phyloP scores from a whole-genome alignment of 2,797 vertebrate species.

The Miichthys miiuy region DNA sequence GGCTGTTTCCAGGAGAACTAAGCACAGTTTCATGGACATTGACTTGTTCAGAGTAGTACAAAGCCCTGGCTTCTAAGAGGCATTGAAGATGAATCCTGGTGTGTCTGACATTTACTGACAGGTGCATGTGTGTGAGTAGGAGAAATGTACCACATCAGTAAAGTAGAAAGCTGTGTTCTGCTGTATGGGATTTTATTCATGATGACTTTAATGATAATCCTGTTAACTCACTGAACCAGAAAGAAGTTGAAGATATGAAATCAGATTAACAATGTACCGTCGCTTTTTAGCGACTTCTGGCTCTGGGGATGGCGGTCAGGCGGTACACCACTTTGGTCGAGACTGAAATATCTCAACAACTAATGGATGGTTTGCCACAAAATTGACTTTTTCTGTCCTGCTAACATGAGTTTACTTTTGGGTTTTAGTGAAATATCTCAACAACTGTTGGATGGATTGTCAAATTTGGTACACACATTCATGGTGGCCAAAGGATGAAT shows the following conservation, averaged over 20 bases:
- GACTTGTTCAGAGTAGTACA: conserved; percentile 45
- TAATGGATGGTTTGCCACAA: not conserved
- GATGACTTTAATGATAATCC: conserved; percentile 10
- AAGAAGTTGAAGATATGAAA: not conserved
- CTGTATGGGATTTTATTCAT: not conserved
- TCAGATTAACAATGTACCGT: not conserved
- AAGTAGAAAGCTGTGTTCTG: conserved; percentile 36
- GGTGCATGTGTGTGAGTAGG: not conserved
- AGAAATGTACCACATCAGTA: conserved; percentile 22
- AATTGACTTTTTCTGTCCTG: not conserved
- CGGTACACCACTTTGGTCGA: not conserved
- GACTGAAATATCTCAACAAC: not conserved
- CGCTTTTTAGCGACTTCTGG: not conserved
- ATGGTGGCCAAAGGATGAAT: too few species aligned
- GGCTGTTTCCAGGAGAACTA: conserved; percentile 37
- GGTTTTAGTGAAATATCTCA: not conserved
- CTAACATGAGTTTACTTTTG: not conserved
- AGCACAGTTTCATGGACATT: conserved; percentile 41
- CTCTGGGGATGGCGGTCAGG: not conserved
- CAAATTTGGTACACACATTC: not conserved
- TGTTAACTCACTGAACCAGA: not conserved
- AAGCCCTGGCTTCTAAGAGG: conserved; percentile 46
- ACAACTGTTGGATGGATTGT: not conserved
- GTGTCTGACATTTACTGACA: conserved; percentile 63
- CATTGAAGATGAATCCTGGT: conserved; percentile 43